Evolutionary conservation across 2,797 vertebrate species (phyloP).

Genomic region (Schizopygopsis malacanthus): DNA sequence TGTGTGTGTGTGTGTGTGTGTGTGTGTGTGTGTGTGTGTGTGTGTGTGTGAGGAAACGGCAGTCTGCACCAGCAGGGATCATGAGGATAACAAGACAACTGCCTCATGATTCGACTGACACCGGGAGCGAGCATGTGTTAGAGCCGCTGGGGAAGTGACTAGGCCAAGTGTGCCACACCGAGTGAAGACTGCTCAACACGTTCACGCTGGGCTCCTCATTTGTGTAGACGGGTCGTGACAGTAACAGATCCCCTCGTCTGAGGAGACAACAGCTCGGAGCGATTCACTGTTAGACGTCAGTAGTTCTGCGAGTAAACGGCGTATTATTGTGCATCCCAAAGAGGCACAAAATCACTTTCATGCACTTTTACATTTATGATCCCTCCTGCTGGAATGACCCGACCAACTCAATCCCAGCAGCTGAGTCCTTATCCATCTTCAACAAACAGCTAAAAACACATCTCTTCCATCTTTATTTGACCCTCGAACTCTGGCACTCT

Average conservation of each 20-base stretch:
- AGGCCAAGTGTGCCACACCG: conserved; percentile 11
- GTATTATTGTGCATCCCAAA: no score
- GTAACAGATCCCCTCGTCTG: conserved; percentile 66
- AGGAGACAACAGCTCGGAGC: conserved; percentile 63
- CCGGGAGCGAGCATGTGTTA: conserved; percentile 28
- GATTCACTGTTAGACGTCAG: conserved; percentile 75
- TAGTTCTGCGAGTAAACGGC: no score
- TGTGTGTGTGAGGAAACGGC: conserved; percentile 50
- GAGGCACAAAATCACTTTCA: no score
- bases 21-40: neutral
- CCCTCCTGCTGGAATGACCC: no score
- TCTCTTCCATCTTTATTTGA: no score
- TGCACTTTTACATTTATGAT: no score
- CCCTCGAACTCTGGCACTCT: neutral
- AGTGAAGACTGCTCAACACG: conserved; percentile 23
- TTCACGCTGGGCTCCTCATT: conserved; percentile 31
- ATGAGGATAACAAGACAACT: conserved; percentile 59
- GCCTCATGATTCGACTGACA: conserved; percentile 59
- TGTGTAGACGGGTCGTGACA: conserved; percentile 33
- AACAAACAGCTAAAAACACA: neutral
- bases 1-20: neutral
- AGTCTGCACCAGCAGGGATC: conserved; percentile 63
- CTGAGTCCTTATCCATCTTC: neutral
- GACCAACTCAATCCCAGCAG: no score
- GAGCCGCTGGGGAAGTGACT: conserved; percentile 13